phyloP scores from a whole-genome alignment of 2,797 vertebrate genomes.

The Myiotriccus ornatus region DNA sequence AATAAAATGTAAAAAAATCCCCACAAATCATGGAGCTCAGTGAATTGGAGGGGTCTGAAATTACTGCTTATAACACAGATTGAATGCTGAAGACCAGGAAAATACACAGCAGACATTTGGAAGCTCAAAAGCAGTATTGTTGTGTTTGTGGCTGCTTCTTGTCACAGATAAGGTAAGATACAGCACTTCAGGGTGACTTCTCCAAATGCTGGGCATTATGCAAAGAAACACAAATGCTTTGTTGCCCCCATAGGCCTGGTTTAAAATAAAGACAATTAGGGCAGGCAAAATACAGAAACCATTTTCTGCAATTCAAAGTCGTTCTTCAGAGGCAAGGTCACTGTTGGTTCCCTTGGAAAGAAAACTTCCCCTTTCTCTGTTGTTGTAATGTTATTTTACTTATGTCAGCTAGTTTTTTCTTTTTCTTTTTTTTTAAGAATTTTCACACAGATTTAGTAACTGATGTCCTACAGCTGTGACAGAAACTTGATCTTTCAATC shows the following conservation, averaged over 20 bases:
- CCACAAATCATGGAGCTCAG: neutral
- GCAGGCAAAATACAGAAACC: neutral
- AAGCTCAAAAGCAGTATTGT: neutral
- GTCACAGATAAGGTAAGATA: neutral
- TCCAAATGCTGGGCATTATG: neutral
- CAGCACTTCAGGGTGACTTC: neutral
- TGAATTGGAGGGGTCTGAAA: neutral
- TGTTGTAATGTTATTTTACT: neutral
- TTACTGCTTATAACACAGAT: neutral
- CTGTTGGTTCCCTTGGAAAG: neutral
- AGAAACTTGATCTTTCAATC: neutral
- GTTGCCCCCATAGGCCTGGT: neutral
- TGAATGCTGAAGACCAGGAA: neutral
- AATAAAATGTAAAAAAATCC: neutral
- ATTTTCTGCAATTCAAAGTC: neutral
- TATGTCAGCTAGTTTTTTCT: fast-evolving
- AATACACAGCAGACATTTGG: neutral
- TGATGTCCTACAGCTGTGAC: neutral
- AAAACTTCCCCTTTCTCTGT: neutral
- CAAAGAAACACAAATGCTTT: neutral
- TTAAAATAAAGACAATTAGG: neutral
- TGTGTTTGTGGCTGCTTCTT: neutral
- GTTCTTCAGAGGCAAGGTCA: neutral
- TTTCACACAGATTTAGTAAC: neutral
- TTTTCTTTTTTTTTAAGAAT: neutral